phyloP scores from a whole-genome alignment of 2,888 invertebrate genomes.

The Xylocampa areola region DNA sequence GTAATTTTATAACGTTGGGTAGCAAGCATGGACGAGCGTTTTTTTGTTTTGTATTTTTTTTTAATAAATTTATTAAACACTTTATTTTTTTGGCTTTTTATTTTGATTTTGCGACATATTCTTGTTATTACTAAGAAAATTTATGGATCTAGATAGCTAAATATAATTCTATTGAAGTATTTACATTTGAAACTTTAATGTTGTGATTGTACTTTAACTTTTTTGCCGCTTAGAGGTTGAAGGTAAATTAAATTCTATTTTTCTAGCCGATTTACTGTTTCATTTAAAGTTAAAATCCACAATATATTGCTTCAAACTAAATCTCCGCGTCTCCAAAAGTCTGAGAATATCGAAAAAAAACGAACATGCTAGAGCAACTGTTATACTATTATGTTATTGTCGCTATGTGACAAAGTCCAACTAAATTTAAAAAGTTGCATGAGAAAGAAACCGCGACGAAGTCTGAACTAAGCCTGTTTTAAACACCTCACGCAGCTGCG shows the following conservation, averaged over 20 bases:
- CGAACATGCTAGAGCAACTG: too few relatives aligned
- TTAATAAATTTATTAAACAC: conserved; percentile 88
- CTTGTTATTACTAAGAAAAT: conserved; percentile 17
- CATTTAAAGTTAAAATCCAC: too few relatives aligned
- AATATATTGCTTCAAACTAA: too few relatives aligned
- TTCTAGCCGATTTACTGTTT: conserved; percentile 74
- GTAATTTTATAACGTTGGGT: conserved; percentile 79
- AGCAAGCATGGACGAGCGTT: conserved; percentile 80
- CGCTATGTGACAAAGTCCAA: too few relatives aligned
- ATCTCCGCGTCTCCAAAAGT: too few relatives aligned
- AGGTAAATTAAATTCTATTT: conserved; percentile 86
- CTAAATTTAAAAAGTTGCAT: too few relatives aligned
- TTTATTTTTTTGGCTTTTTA: conserved; percentile 71
- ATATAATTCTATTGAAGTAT: conserved; percentile 44
- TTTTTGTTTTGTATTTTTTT: conserved; percentile 79
- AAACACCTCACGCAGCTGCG: too few relatives aligned
- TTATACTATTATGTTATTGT: too few relatives aligned
- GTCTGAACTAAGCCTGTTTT: too few relatives aligned
- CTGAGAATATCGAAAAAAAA: too few relatives aligned
- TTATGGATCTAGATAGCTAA: conserved; percentile 23
- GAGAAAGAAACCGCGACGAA: too few relatives aligned
- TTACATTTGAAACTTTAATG: conserved; percentile 69
- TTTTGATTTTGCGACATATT: conserved; percentile 51
- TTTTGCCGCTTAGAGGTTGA: conserved; percentile 74
- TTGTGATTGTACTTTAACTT: conserved; percentile 78